These are phyloP conservation scores for Timema cristinae DNA, from an alignment of 2,888 invertebrate species.

Conservation along the genomic window DNA sequence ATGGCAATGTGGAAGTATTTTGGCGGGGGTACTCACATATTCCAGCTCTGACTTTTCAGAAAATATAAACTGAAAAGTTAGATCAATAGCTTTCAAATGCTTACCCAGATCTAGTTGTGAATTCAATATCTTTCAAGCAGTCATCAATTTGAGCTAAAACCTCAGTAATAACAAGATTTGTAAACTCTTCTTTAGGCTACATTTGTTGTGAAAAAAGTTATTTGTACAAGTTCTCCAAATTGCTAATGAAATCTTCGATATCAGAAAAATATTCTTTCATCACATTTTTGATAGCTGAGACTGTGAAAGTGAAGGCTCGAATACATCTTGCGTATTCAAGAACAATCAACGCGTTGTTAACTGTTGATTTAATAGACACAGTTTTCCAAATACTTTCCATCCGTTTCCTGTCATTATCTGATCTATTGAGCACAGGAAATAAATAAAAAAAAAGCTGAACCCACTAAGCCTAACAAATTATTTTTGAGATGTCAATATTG, in stretches of 20 bases:
- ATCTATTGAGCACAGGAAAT: background rate
- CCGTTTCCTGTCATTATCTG: background rate
- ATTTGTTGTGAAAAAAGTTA: no score
- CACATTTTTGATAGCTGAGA: slow-evolving; percentile 3
- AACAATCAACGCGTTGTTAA: background rate
- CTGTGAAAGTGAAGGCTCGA: background rate
- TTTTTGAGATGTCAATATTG: background rate
- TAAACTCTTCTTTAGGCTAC: no score
- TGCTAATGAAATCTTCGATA: background rate
- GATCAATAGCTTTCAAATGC: no score
- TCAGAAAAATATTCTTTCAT: background rate
- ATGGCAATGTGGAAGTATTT: no score
- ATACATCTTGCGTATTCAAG: background rate
- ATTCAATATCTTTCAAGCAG: no score
- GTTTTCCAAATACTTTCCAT: background rate
- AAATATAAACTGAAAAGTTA: no score
- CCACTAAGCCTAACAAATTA: no score
- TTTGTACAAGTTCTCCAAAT: background rate
- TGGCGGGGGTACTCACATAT: no score
- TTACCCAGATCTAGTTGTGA: no score
- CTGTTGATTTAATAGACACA: background rate
- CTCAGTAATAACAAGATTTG: no score
- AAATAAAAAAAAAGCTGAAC: background rate
- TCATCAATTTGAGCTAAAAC: no score
- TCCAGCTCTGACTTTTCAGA: no score